Evolutionary conservation across 2,797 vertebrate genomes (phyloP).

Genomic region (Petrocephalus schoutedeni): DNA sequence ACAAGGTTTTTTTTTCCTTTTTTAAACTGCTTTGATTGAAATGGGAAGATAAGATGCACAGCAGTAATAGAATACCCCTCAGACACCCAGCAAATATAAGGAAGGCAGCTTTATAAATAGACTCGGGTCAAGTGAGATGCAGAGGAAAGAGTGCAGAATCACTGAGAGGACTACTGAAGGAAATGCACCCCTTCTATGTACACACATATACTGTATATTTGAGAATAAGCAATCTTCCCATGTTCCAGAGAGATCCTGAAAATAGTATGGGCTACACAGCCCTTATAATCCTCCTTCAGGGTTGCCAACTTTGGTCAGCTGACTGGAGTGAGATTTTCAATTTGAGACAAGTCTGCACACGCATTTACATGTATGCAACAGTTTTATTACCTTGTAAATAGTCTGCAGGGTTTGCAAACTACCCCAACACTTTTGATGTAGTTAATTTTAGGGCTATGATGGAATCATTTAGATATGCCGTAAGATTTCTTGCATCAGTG

Average conservation of each 20-base stretch:
- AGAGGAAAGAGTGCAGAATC: not conserved
- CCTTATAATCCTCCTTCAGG: not conserved
- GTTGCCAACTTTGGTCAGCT: too few relatives aligned
- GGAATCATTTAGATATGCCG: too few relatives aligned
- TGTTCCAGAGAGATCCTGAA: not conserved
- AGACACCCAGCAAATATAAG: constrained; percentile 26
- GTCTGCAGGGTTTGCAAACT: too few relatives aligned
- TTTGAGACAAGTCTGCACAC: too few relatives aligned
- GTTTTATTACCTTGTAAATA: too few relatives aligned
- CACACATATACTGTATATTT: not conserved
- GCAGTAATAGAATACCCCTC: constrained; percentile 22
- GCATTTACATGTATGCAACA: too few relatives aligned
- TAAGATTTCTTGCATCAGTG: too few relatives aligned
- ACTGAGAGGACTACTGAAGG: not conserved
- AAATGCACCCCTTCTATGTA: not conserved
- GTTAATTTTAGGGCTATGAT: too few relatives aligned
- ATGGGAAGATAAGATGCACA: constrained; percentile 3
- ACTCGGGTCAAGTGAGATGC: constrained; percentile 20
- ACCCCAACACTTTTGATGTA: too few relatives aligned
- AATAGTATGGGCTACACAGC: not conserved
- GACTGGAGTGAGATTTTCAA: too few relatives aligned
- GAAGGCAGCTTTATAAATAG: constrained; percentile 32
- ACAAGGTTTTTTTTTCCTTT: not conserved
- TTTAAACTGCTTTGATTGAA: not conserved
- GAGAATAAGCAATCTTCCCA: not conserved